phyloP scores from a whole-genome alignment of 2,888 invertebrate species.

The Pristionchus entomophagus region DNA sequence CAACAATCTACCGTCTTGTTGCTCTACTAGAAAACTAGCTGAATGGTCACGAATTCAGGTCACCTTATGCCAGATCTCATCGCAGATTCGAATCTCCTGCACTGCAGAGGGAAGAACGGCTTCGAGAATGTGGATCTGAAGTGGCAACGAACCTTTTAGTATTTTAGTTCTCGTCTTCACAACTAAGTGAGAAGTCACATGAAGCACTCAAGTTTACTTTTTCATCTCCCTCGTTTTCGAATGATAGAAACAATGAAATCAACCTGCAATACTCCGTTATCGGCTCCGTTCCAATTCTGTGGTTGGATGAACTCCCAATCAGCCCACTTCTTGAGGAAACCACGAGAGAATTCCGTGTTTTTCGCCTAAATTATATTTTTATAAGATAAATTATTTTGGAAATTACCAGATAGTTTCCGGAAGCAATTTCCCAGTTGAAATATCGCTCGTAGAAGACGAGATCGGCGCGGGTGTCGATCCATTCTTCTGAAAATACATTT shows the following conservation, averaged over 20 bases:
- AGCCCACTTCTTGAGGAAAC: conserved; percentile 64
- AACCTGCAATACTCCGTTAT: conserved; percentile 72
- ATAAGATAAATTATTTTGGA: not conserved
- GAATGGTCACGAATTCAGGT: no score
- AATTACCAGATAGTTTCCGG: conserved; percentile 73
- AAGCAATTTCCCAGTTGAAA: conserved; percentile 75
- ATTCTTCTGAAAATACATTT: conserved; percentile 66
- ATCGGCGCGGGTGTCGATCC: conserved; percentile 73
- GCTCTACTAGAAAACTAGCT: no score
- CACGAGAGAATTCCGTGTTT: conserved; percentile 58
- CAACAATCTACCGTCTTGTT: no score
- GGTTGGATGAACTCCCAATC: conserved; percentile 69
- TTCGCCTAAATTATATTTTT: conserved; percentile 52
- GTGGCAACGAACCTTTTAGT: no score
- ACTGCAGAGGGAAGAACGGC: conserved; percentile 64
- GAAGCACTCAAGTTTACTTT: no score
- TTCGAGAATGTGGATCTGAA: conserved; percentile 70
- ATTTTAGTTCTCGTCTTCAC: no score
- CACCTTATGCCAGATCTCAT: conserved; percentile 65
- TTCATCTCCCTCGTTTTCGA: no score
- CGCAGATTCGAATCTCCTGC: conserved; percentile 64
- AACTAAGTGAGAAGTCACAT: no score
- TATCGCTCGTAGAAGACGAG: conserved; percentile 74
- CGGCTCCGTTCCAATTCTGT: conserved; percentile 68
- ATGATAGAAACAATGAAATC: not conserved